Evolutionary conservation across 92 coral and sea anemone genomes (phyloP).

Genomic region (Muricea muricata): DNA sequence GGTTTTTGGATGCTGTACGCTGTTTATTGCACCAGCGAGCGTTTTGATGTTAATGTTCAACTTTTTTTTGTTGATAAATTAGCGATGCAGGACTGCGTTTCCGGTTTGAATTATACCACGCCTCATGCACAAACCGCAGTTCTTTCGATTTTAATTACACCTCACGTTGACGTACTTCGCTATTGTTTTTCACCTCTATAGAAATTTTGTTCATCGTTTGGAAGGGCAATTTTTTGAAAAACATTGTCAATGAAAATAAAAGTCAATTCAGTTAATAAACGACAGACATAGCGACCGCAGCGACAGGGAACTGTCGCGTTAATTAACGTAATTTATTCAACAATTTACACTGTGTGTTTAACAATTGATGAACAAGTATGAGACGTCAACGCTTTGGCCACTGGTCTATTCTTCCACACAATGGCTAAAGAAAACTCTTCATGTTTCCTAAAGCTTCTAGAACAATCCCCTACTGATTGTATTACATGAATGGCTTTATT

Average conservation of each 20-base stretch:
- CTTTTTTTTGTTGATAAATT: background rate
- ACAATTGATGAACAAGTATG: background rate
- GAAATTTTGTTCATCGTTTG: background rate
- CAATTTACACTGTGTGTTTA: background rate
- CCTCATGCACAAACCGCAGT: background rate
- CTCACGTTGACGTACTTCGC: background rate
- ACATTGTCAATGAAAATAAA: background rate
- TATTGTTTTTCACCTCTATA: background rate
- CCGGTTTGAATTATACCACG: conserved; percentile 16
- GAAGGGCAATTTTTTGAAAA: background rate
- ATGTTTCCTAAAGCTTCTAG: no score
- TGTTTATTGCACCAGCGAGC: no score
- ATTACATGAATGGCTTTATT: no score
- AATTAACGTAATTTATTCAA: background rate
- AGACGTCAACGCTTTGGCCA: no score
- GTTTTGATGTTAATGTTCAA: no score
- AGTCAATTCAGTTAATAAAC: background rate
- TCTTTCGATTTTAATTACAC: background rate
- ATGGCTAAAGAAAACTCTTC: no score
- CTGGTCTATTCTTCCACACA: no score
- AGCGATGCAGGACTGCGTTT: background rate
- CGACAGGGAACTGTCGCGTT: background rate
- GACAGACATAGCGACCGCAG: background rate
- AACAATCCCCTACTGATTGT: no score
- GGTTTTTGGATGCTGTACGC: no score